Percentiles rank a stretch among this genome's conserved stretches.
These are phyloP conservation scores for Cerastoderma edule DNA, from an alignment of 2,888 invertebrate species.

Conservation along the genomic window DNA sequence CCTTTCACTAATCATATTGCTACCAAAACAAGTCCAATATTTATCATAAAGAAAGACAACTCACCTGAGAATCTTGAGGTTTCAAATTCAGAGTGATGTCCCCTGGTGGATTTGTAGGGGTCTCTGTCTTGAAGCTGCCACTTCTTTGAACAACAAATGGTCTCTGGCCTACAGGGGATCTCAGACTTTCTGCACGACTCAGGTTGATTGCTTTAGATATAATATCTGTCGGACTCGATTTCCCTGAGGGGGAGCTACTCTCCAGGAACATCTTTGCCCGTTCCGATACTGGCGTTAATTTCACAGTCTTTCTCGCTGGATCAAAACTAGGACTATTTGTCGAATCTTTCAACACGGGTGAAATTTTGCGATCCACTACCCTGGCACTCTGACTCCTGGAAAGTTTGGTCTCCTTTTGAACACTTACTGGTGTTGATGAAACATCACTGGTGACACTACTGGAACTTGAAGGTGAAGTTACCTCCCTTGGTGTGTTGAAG, in stretches of 20 bases:
- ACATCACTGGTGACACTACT: not conserved
- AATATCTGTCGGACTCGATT: constrained; percentile 47
- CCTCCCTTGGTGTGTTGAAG: constrained; percentile 4
- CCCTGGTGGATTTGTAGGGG: constrained; percentile 22
- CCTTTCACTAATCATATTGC: no score
- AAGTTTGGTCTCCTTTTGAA: constrained; percentile 50
- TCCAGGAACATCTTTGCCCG: constrained; percentile 59
- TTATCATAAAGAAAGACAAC: constrained; percentile 25
- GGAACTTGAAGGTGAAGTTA: not conserved
- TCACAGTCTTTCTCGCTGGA: constrained; percentile 54
- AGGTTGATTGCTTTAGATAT: constrained; percentile 53
- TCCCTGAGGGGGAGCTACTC: constrained; percentile 35
- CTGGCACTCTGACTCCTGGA: constrained; percentile 63
- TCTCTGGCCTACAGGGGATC: constrained; percentile 42
- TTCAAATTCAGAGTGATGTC: constrained; percentile 54
- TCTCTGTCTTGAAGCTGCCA: constrained; percentile 46
- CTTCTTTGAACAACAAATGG: constrained; percentile 44
- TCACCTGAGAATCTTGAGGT: constrained; percentile 51
- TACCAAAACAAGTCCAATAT: no score
- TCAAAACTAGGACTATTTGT: constrained; percentile 41
- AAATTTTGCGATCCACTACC: constrained; percentile 35
- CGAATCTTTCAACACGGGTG: constrained; percentile 44
- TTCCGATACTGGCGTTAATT: constrained; percentile 59
- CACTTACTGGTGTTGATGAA: constrained; percentile 30
- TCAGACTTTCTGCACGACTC: constrained; percentile 49